Conservation (phyloP, 2,113 vertebrate species). For the Corythoichthys intestinalis region DNA sequence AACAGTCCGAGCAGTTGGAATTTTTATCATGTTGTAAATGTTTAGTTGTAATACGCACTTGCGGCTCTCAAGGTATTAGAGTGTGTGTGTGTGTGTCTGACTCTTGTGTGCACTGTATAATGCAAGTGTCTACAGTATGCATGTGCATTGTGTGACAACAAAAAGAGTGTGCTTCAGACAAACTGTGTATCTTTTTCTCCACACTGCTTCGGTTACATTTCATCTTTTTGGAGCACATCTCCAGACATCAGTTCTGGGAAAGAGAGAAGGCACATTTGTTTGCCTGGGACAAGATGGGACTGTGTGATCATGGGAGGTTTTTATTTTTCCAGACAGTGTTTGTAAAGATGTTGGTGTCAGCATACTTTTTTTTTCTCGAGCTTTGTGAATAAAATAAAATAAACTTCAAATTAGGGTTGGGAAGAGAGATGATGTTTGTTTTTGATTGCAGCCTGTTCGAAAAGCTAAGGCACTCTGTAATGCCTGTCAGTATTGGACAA, state of each 20-base stretch:
- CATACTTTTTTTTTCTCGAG: constrained; percentile 29
- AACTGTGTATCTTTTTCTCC: constrained; percentile 36
- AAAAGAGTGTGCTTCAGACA: constrained; percentile 43
- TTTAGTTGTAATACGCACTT: constrained; percentile 43
- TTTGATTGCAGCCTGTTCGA: constrained; percentile 42
- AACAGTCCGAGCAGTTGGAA: constrained; percentile 31
- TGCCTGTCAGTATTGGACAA: constrained; percentile 41
- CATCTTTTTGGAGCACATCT: constrained; percentile 58
- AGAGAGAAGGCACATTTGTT: constrained; percentile 55
- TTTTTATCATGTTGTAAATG: constrained; percentile 53
- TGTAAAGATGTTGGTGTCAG: constrained; percentile 56
- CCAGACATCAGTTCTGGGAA: constrained; percentile 57
- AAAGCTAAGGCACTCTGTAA: constrained; percentile 37
- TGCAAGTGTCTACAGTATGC: constrained; percentile 27
- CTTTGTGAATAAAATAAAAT: constrained; percentile 45
- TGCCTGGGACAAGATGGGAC: constrained; percentile 57
- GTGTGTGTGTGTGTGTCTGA: constrained; percentile 4
- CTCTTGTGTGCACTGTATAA: constrained; percentile 10
- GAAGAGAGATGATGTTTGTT: constrained; percentile 43
- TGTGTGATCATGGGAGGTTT: constrained; percentile 58
- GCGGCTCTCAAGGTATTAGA: constrained; percentile 36
- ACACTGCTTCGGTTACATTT: constrained; percentile 51
- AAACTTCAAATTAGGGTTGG: constrained; percentile 41
- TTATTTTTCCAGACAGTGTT: constrained; percentile 37
- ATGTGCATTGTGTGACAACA: constrained; percentile 28